Evolutionary conservation across 2,888 invertebrate species (phyloP).

Genomic region (Diachrysia chrysitis): DNA sequence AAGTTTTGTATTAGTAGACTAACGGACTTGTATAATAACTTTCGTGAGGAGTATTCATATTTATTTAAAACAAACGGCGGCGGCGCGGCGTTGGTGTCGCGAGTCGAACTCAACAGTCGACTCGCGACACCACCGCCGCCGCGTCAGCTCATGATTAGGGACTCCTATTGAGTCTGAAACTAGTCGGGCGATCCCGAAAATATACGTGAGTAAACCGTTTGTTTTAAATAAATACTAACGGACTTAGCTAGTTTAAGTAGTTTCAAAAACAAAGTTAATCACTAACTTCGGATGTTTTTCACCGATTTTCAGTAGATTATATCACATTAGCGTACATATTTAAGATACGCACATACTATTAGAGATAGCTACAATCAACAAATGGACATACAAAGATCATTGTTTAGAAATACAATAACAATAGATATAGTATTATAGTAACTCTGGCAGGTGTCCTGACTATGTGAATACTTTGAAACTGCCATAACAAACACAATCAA

Average conservation of each 20-base stretch:
- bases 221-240: too few species aligned
- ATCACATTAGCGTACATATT: not conserved
- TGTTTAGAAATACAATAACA: conserved; percentile 3
- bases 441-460: not conserved
- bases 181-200: too few species aligned
- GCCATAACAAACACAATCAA: not conserved
- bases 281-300: not conserved
- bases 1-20: too few species aligned
- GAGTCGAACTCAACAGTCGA: too few species aligned
- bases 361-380: not conserved
- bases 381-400: not conserved
- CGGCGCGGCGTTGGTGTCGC: too few species aligned
- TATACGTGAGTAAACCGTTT: too few species aligned
- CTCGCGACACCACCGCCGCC: too few species aligned
- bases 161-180: too few species aligned
- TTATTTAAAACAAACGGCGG: too few species aligned
- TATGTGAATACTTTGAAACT: not conserved
- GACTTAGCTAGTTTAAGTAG: not conserved
- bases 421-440: not conserved
- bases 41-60: too few species aligned
- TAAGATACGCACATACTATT: not conserved
- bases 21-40: too few species aligned
- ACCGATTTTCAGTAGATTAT: not conserved
- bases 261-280: not conserved
- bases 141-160: too few species aligned